phyloP scores from a whole-genome alignment of 92 coral and sea anemone genomes.

The Paragorgia papillata region DNA sequence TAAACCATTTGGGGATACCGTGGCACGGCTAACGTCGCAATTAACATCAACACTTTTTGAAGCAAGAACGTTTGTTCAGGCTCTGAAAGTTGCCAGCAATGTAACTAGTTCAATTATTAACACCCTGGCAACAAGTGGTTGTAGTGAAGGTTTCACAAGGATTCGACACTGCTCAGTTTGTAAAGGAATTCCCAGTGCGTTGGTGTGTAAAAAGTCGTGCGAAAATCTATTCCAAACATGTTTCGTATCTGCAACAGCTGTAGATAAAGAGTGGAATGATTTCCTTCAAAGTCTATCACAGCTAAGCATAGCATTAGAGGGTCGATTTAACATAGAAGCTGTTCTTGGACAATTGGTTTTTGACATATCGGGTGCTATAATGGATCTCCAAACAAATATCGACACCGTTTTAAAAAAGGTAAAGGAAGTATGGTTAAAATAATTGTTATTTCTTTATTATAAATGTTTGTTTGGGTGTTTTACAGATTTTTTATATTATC shows the following conservation, averaged over 20 bases:
- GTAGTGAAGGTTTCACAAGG: slow-evolving; percentile 16
- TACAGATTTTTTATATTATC: too few species aligned
- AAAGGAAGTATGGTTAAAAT: neutral
- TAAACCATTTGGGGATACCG: slow-evolving; percentile 20
- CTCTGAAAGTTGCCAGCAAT: slow-evolving; percentile 23
- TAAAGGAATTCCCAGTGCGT: slow-evolving; percentile 19
- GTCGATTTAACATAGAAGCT: slow-evolving; percentile 30
- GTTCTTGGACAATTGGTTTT: slow-evolving; percentile 5
- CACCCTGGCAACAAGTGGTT: neutral
- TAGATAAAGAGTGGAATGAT: slow-evolving; percentile 20
- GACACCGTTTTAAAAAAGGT: slow-evolving; percentile 1
- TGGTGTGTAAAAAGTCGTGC: slow-evolving; percentile 19
- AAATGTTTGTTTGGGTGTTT: too few species aligned
- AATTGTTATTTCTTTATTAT: too few species aligned
- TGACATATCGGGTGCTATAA: slow-evolving; percentile 26
- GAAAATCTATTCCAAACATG: slow-evolving; percentile 21
- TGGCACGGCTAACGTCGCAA: slow-evolving; percentile 3
- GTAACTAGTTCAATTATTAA: neutral
- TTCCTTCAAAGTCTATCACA: neutral
- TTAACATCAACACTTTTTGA: slow-evolving; percentile 1
- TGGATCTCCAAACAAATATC: slow-evolving; percentile 13
- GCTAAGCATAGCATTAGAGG: slow-evolving; percentile 11
- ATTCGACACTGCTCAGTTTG: slow-evolving; percentile 22
- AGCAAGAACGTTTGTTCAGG: slow-evolving; percentile 16
- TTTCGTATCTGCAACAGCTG: neutral